Base-by-base conservation (phyloP, 2,113 vertebrate species). In the Phycodurus eques region DNA sequence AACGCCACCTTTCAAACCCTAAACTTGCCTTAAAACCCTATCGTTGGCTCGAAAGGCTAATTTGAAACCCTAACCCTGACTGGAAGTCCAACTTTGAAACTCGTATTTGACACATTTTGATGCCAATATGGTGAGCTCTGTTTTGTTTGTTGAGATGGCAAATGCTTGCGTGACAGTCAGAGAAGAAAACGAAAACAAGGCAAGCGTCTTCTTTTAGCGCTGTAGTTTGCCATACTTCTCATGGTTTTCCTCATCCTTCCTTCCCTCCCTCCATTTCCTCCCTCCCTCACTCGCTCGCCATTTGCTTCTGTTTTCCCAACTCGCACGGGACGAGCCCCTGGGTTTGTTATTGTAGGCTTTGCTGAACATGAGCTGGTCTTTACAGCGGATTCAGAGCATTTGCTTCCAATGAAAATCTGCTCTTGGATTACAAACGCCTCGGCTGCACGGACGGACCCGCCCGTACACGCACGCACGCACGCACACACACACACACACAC, bases 401-500 rank as follows among this genome's bases (percentile, higher is more conserved):
- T 99, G 96, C 96, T 98, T 96, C 95, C 95, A 98, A 98, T 99
- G 96, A 98, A 97, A 98, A 98, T 96, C 94, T 94, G 95, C 94
- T 98, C 94, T 99, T 96, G 95, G 95, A 98, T 99, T 98, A 97
- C 96, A 97, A 61, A 92, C 92, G 91, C 94, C 94, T 93, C 90
- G 90, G 92, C 88, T 79, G 63, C 27, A 35, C 31, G 39, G 61
- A 83, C 85, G 80, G 92, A 92, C 94, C 93, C 92, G 51, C 93
- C 95, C 92, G 93, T 94, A 95, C 94, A 94, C 91, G 57, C 75
- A 70, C 79, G 80, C 70, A 70, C 82, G 82, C 69, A 71, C 44
- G 68, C 13, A 39, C 27, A 27, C 27, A 1, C 27, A 27, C 27
- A 27, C 27, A 27, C 27, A 27, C 27, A 27, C 27, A 27, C 27